Percentiles rank a stretch among this genome's conserved stretches.
Conservation (phyloP, 2,797 vertebrate genomes). For the Brachyrhaphis roseni region DNA sequence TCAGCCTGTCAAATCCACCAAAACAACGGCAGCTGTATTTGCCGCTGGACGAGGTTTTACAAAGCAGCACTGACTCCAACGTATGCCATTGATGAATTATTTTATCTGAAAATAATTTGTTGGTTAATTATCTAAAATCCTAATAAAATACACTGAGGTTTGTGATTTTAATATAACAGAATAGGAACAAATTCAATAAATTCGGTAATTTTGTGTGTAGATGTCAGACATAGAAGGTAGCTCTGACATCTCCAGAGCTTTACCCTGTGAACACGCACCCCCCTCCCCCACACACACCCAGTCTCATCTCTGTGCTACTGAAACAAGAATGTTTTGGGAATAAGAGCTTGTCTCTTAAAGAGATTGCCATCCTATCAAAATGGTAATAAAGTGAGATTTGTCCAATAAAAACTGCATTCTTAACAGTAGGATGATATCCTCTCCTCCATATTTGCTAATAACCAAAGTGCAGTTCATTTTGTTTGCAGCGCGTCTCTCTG, state of each 20-base stretch:
- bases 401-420: neutral
- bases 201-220: neutral
- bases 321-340: neutral
- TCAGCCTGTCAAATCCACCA: no score
- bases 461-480: constrained; percentile 7
- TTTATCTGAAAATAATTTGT: neutral
- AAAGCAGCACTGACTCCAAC: neutral
- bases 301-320: neutral
- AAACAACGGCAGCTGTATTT: neutral
- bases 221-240: neutral
- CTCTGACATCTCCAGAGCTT: neutral
- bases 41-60: neutral
- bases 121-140: neutral
- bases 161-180: neutral
- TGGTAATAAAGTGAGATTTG: neutral
- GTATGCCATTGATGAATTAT: neutral
- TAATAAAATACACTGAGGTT: neutral
- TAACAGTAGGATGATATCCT: neutral
- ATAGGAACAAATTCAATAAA: neutral
- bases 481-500: constrained; percentile 20
- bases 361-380: neutral
- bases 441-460: neutral
- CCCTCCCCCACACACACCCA: no score
- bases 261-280: neutral
- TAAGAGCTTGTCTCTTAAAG: neutral